Percentiles rank a stretch among this genome's conserved stretches.
phyloP scores from a whole-genome alignment of 2,113 vertebrate species.

The Mastomys natalensis region DNA sequence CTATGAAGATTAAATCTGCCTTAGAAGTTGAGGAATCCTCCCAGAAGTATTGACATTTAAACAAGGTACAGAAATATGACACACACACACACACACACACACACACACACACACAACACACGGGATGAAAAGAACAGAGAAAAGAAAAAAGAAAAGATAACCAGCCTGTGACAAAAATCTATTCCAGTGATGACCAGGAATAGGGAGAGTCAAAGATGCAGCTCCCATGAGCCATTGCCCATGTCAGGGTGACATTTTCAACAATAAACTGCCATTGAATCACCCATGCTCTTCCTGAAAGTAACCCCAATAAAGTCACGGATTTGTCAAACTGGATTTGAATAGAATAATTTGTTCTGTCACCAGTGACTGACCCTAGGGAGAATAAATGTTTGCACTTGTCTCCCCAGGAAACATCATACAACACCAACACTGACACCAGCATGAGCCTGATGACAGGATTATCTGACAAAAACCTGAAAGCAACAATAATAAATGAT shows the following conservation, averaged over 20 bases:
- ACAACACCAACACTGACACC: background rate
- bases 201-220: background rate
- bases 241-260: background rate
- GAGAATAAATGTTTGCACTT: background rate
- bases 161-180: background rate
- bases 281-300: background rate
- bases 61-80: background rate
- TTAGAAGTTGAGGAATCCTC: background rate
- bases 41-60: slow-evolving; percentile 12
- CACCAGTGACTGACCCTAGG: background rate
- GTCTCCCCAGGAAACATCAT: background rate
- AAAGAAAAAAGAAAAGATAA: background rate
- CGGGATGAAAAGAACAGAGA: background rate
- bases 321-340: background rate
- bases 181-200: background rate
- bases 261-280: background rate
- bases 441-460: background rate
- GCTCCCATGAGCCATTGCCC: background rate
- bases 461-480: background rate
- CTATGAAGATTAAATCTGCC: background rate
- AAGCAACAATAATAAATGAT: background rate
- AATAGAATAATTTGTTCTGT: background rate
- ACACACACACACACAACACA: no score
- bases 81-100: no score
- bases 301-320: background rate